phyloP scores from a whole-genome alignment of 92 coral and sea anemone genomes.

The Epizoanthus stellaris region DNA sequence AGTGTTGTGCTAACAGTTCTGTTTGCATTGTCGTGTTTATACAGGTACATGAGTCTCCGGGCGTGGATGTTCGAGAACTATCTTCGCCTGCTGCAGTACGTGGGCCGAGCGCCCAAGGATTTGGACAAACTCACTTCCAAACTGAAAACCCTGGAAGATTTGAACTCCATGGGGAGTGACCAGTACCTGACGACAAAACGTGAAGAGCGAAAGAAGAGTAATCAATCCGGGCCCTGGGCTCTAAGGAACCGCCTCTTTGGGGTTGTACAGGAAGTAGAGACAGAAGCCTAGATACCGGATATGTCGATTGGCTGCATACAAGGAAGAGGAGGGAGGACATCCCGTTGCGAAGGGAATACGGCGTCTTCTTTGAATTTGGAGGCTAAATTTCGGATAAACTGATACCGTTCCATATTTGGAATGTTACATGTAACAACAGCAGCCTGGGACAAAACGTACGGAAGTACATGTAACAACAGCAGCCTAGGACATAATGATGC shows the following conservation, averaged over 20 bases:
- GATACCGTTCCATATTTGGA: too few relatives aligned
- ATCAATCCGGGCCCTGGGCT: background rate
- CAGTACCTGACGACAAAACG: conserved; percentile 19
- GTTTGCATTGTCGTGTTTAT: background rate
- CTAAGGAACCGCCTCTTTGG: background rate
- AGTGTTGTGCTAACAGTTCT: background rate
- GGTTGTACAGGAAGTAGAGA: background rate
- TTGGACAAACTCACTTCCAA: conserved; percentile 74
- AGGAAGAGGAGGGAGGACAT: too few relatives aligned
- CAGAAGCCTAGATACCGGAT: background rate
- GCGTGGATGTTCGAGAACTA: conserved; percentile 86
- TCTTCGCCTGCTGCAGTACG: conserved; percentile 75
- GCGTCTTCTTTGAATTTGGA: too few relatives aligned
- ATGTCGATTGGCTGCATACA: background rate
- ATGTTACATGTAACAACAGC: too few relatives aligned
- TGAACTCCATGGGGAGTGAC: conserved; percentile 50
- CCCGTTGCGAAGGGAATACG: too few relatives aligned
- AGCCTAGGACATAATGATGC: too few relatives aligned
- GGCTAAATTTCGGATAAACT: too few relatives aligned
- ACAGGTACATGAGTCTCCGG: conserved; percentile 84
- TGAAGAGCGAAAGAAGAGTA: background rate
- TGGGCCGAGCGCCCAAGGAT: conserved; percentile 89
- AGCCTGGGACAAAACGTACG: too few relatives aligned
- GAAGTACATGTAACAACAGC: too few relatives aligned
- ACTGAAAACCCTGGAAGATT: conserved; percentile 68